Evolutionary conservation across 92 coral and sea anemone species (phyloP).

Genomic region (Hydrozoanthus gracilis): DNA sequence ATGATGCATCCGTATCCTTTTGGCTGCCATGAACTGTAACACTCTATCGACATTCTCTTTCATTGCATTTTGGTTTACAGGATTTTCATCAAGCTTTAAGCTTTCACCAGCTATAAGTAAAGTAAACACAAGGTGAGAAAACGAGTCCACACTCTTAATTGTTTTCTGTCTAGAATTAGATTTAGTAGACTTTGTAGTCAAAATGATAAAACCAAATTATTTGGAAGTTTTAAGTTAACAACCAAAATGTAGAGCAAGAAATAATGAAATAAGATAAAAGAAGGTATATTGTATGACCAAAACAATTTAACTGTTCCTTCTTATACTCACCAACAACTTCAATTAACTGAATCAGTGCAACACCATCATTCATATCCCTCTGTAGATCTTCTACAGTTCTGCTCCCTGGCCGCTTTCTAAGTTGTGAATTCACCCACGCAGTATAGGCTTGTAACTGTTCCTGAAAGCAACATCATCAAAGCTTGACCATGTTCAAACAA

Average conservation of each 20-base stretch:
- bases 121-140: neutral
- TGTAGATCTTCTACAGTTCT: conserved; percentile 88
- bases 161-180: too few relatives aligned
- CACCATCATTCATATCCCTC: conserved; percentile 97
- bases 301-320: neutral
- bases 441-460: conserved; percentile 93
- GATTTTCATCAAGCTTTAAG: conserved; percentile 74
- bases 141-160: neutral
- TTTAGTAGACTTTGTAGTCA: too few relatives aligned
- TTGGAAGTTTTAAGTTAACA: too few relatives aligned
- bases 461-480: conserved; percentile 48
- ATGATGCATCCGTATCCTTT: conserved; percentile 88
- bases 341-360: conserved; percentile 91
- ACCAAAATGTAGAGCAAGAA: neutral
- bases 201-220: neutral
- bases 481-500: neutral
- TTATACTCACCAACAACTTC: conserved; percentile 89
- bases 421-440: conserved; percentile 98
- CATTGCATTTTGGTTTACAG: conserved; percentile 73
- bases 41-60: conserved; percentile 97
- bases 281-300: too few relatives aligned
- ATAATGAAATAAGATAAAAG: too few relatives aligned
- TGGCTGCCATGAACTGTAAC: conserved; percentile 89
- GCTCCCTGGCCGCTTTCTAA: conserved; percentile 91
- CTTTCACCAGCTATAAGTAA: conserved; percentile 85